Conservation (phyloP, 2,888 invertebrate genomes). For the Tanytarsus gracilentus region DNA sequence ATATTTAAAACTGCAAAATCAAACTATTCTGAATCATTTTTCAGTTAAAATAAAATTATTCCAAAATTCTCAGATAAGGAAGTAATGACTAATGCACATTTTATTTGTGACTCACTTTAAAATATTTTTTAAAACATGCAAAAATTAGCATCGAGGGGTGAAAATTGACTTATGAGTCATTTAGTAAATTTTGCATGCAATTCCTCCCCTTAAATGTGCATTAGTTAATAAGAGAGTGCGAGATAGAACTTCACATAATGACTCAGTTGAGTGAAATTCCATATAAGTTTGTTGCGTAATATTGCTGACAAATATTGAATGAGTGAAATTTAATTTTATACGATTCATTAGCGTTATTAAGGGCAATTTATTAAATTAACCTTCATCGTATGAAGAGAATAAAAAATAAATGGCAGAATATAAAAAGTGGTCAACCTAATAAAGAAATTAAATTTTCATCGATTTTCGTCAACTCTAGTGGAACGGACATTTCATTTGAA, state of each 20-base stretch:
- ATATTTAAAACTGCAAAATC: too few species aligned
- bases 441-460: conserved; percentile 28
- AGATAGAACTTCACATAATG: too few species aligned
- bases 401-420: not conserved
- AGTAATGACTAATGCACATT: too few species aligned
- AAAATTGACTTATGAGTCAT: not conserved
- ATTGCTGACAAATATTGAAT: conserved; percentile 17
- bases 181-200: not conserved
- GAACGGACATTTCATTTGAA: not conserved
- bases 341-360: conserved; percentile 26
- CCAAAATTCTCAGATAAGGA: too few species aligned
- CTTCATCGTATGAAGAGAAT: not conserved
- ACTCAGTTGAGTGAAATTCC: not conserved
- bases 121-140: too few species aligned
- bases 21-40: too few species aligned
- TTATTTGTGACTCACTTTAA: too few species aligned
- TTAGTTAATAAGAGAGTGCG: too few species aligned
- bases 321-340: conserved; percentile 10
- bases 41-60: too few species aligned
- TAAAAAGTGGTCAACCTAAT: conserved; percentile 18
- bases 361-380: conserved; percentile 27
- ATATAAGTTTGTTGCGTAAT: not conserved
- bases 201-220: too few species aligned
- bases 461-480: conserved; percentile 22
- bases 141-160: too few species aligned